Evolutionary conservation across 2,797 vertebrate genomes (phyloP), one percentile per base, ranked within the genome.

Genomic region (Chlorospingus semifuscus): DNA sequence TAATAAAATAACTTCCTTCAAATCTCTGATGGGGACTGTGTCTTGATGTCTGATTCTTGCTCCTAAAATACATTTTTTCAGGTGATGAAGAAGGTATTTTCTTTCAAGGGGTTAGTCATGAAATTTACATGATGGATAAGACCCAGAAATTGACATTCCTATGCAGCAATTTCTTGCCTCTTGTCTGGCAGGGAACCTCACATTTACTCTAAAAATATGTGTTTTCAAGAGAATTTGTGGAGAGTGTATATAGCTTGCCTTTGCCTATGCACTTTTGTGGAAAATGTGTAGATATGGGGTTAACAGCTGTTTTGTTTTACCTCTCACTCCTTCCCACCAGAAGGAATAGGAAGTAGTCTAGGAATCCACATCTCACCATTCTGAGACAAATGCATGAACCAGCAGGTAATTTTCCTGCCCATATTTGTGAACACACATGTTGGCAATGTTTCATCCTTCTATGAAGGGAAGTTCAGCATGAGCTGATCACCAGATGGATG

Each of bases 391-490:
- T 27, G 34, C 11, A 55, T 1, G 7, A 57, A 24, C 9, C 10
- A 49, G 15, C 27, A 71, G 36, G 14, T 49, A 32, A 68, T 5
- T 47, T 12, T 60, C 60, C 14, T 83, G n/a, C 30, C 27, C 15
- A 1, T 52, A 11, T 52, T 72, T 77, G n/a, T 52, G 32, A 72
- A 56, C 41, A 26, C 15, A 36, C 1, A 1, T 37, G 8, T 27
- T 50, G 34, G 19, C 2, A 1, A 15, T 13, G 3, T 69, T 83
- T 80, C 36, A 64, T 24, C 12, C 30, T 68, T 21, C 15, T 19
- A 18, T 0, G 0, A 68, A 10, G 17, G 12, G 6, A 57, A 49
- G 29, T 79, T 89, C 16, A 52, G 8, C 3, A 3, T 44, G 15
- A 22, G 23, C 15, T 77, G 27, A 15, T 76, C 50, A 89, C 63